These are phyloP conservation scores for Menidia beryllina DNA, from an alignment of 2,113 vertebrate genomes.

Conservation along the genomic window DNA sequence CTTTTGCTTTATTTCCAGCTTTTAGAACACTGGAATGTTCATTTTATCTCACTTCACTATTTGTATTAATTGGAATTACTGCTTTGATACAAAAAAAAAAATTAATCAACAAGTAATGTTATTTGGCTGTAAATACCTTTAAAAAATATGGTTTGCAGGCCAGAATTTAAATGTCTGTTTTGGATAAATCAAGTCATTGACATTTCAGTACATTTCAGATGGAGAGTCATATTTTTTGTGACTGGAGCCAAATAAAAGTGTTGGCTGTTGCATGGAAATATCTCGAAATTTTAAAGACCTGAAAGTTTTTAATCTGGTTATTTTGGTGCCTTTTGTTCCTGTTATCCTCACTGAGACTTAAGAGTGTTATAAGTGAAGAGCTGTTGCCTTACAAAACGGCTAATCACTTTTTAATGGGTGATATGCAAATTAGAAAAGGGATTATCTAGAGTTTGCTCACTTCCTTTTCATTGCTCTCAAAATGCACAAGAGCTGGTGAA, in stretches of 20 bases:
- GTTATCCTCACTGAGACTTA: constrained; percentile 30
- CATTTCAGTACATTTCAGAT: constrained; percentile 41
- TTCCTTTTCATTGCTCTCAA: constrained; percentile 14
- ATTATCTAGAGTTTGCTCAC: constrained; percentile 16
- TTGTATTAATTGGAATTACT: too few species aligned
- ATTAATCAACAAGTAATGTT: too few species aligned
- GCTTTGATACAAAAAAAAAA: too few species aligned
- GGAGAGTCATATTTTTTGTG: constrained; percentile 12
- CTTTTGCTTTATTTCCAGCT: too few species aligned
- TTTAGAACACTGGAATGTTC: too few species aligned
- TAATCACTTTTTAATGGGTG: constrained; percentile 55
- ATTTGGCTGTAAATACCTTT: neutral
- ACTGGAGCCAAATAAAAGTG: constrained; percentile 11
- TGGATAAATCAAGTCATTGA: constrained; percentile 22
- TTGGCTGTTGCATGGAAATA: constrained; percentile 12
- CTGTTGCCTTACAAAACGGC: constrained; percentile 16
- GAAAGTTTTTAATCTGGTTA: constrained; percentile 22
- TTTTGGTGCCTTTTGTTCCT: constrained; percentile 24
- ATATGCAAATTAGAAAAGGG: constrained; percentile 36
- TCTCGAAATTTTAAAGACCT: constrained; percentile 1
- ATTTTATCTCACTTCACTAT: too few species aligned
- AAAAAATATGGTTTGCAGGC: constrained; percentile 3
- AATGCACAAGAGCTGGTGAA: neutral
- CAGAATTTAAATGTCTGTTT: neutral
- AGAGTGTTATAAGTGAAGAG: constrained; percentile 40